Conservation (phyloP, 2,888 invertebrate genomes). For the Didymodactylos carnosus region DNA sequence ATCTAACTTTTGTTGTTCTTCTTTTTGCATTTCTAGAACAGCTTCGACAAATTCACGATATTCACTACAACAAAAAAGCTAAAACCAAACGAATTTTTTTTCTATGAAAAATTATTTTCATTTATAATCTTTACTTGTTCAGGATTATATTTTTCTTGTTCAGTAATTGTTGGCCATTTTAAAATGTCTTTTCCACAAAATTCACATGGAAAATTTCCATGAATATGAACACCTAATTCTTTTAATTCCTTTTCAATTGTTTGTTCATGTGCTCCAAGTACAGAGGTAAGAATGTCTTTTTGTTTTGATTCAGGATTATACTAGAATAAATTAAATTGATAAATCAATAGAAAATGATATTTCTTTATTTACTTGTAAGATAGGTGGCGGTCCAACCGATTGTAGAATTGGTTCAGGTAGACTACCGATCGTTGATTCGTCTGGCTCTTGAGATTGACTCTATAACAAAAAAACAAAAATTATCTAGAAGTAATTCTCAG, state of each 20-base stretch:
- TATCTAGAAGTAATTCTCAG: not conserved
- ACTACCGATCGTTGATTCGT: not conserved
- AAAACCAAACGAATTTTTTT: not conserved
- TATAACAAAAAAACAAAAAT: not conserved
- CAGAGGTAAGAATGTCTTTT: not conserved
- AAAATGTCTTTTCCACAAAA: slow-evolving; percentile 25
- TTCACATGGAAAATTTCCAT: slow-evolving; percentile 21
- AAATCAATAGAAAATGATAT: not conserved
- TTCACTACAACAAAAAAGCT: slow-evolving; percentile 29
- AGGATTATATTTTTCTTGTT: slow-evolving; percentile 19
- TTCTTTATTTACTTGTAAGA: slow-evolving; percentile 7
- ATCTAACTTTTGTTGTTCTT: slow-evolving; percentile 19
- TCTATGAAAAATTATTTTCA: not conserved
- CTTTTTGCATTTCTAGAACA: slow-evolving; percentile 19
- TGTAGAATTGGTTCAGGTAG: not conserved
- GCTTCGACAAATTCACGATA: slow-evolving; percentile 29
- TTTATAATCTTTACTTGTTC: not conserved
- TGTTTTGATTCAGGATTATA: slow-evolving; percentile 3
- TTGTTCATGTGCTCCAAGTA: not conserved
- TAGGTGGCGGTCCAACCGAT: slow-evolving; percentile 8
- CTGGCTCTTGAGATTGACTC: not conserved
- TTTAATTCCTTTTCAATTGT: not conserved
- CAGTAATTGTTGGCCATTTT: slow-evolving; percentile 27
- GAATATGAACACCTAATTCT: slow-evolving; percentile 7
- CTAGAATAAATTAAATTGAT: not conserved